Conservation (phyloP, 2,113 vertebrate genomes). For the Phocoena phocoena region DNA sequence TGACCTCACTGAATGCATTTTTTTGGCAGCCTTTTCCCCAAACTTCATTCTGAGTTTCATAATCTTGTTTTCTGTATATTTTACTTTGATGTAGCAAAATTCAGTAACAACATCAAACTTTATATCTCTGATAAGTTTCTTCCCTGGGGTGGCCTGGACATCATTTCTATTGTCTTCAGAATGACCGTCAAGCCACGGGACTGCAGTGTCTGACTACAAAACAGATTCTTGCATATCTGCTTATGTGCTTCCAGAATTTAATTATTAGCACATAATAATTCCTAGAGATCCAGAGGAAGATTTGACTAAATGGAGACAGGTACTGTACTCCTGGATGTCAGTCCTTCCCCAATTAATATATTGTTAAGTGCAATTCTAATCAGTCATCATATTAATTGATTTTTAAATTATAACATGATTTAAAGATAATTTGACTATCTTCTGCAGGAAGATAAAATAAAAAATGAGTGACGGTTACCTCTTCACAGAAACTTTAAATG, state of each 20-base stretch:
- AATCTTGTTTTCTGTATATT: slow-evolving; percentile 1
- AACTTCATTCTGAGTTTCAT: neutral
- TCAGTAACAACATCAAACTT: slow-evolving; percentile 4
- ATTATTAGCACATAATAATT: neutral
- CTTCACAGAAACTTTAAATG: neutral
- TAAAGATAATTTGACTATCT: slow-evolving; percentile 21
- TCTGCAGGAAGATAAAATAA: neutral
- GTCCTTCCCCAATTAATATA: neutral
- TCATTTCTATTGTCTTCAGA: neutral
- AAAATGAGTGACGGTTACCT: neutral
- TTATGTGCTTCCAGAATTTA: neutral
- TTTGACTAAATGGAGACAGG: neutral
- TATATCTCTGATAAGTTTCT: neutral
- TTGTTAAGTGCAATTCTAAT: neutral
- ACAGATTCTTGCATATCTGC: neutral
- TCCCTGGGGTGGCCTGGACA: neutral
- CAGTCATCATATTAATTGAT: neutral
- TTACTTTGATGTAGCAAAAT: slow-evolving; percentile 42
- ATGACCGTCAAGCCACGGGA: neutral
- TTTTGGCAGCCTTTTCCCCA: slow-evolving; percentile 8
- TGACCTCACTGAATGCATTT: neutral
- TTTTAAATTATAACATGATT: slow-evolving; percentile 22
- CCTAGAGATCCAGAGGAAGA: neutral
- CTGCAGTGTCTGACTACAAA: neutral
- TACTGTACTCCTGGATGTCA: neutral